Conservation (phyloP, 2,113 vertebrate species). For the Varanus komodoensis region DNA sequence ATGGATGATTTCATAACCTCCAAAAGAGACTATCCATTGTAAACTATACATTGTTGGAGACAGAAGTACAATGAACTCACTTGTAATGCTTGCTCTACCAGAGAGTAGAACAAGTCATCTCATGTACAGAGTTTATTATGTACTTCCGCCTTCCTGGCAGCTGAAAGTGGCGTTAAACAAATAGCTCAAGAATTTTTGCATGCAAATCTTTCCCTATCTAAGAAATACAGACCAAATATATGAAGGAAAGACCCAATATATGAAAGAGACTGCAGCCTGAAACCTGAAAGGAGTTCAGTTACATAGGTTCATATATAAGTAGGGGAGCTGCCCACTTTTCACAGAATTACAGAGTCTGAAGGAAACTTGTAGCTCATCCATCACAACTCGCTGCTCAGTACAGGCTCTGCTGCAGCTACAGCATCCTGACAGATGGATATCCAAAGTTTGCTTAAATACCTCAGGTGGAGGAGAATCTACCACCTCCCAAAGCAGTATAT, state of each 20-base stretch:
- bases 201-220: background rate
- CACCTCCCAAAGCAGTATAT: too few species aligned
- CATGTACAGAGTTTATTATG: constrained; percentile 15
- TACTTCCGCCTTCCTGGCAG: background rate
- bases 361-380: too few species aligned
- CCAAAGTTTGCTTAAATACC: too few species aligned
- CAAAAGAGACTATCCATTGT: constrained; percentile 42
- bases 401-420: too few species aligned
- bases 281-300: background rate
- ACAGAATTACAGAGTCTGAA: too few species aligned
- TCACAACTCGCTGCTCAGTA: too few species aligned
- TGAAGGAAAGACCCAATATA: background rate
- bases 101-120: constrained; percentile 19
- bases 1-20: constrained; percentile 43
- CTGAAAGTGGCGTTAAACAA: constrained; percentile 34
- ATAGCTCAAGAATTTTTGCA: background rate
- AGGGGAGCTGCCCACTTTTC: background rate
- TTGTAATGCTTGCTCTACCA: background rate
- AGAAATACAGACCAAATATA: background rate
- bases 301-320: background rate
- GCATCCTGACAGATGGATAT: too few species aligned
- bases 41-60: constrained; percentile 29
- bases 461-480: too few species aligned
- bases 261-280: background rate
- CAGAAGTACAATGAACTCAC: constrained; percentile 35